These are phyloP conservation scores for Caenorhabditis elegans DNA, from an alignment of 1,140 invertebrate genomes.

Conservation along the genomic window DNA sequence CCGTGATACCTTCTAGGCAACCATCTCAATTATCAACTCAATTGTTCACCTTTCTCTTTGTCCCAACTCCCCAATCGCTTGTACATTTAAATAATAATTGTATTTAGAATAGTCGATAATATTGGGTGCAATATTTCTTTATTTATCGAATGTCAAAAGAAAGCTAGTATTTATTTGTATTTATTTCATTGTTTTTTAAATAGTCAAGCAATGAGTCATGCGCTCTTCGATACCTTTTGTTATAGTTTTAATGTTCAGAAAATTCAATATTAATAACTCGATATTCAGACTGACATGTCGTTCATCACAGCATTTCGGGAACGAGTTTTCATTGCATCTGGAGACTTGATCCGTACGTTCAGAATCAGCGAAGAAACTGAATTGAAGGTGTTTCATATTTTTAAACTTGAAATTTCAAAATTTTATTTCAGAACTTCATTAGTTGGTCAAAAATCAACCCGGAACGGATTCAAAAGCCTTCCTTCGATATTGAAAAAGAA, in stretches of 20 bases:
- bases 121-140: neutral
- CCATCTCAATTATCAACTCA: neutral
- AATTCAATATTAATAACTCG: too few relatives aligned
- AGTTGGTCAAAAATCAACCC: neutral
- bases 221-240: too few relatives aligned
- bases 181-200: too few relatives aligned
- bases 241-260: neutral
- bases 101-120: neutral
- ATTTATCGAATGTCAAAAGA: too few relatives aligned
- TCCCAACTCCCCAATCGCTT: too few relatives aligned
- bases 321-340: neutral
- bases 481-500: neutral
- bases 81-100: neutral
- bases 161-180: too few relatives aligned
- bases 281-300: neutral
- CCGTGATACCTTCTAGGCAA: neutral
- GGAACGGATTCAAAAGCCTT: neutral
- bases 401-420: neutral
- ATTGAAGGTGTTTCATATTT: too few relatives aligned
- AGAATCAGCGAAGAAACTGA: neutral
- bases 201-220: too few relatives aligned
- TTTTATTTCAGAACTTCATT: neutral
- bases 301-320: neutral
- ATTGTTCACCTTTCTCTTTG: neutral
- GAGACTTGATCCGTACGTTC: constrained; percentile 18